phyloP scores from a whole-genome alignment of 2,888 invertebrate species.

The Digitonthophagus gazella region DNA sequence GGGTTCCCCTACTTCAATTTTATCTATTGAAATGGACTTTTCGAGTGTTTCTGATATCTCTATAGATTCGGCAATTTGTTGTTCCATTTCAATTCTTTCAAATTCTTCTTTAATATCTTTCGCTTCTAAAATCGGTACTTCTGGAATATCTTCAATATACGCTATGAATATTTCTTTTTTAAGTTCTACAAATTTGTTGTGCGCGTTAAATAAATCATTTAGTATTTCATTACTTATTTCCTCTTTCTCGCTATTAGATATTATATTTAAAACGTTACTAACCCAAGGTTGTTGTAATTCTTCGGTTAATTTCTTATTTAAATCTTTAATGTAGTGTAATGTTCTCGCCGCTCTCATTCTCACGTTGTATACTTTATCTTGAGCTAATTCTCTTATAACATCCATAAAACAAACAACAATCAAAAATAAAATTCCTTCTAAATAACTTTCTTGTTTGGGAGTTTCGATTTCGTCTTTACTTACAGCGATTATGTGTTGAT shows the following conservation, averaged over 20 bases:
- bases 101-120: slow-evolving; percentile 7
- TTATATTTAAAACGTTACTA: slow-evolving; percentile 22
- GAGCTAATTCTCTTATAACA: slow-evolving; percentile 36
- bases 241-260: slow-evolving; percentile 15
- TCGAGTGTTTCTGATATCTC: neutral
- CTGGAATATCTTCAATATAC: neutral
- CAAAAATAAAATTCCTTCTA: slow-evolving; percentile 42
- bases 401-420: slow-evolving; percentile 39
- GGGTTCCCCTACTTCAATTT: neutral
- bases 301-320: slow-evolving; percentile 33
- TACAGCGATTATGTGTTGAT: slow-evolving; percentile 25
- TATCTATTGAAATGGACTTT: neutral
- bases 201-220: slow-evolving; percentile 17
- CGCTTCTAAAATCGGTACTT: neutral
- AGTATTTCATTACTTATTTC: slow-evolving; percentile 17
- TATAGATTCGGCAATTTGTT: neutral
- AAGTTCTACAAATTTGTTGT: slow-evolving; percentile 13
- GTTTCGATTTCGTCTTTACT: slow-evolving; percentile 29
- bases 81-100: neutral
- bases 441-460: slow-evolving; percentile 34
- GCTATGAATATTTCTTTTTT: slow-evolving; percentile 6
- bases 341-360: slow-evolving; percentile 39
- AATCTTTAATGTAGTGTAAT: slow-evolving; percentile 37
- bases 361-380: slow-evolving; percentile 43
- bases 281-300: slow-evolving; percentile 41